phyloP scores from a whole-genome alignment of 1,140 invertebrate genomes.

The Macrotrachela quadricornifera region DNA sequence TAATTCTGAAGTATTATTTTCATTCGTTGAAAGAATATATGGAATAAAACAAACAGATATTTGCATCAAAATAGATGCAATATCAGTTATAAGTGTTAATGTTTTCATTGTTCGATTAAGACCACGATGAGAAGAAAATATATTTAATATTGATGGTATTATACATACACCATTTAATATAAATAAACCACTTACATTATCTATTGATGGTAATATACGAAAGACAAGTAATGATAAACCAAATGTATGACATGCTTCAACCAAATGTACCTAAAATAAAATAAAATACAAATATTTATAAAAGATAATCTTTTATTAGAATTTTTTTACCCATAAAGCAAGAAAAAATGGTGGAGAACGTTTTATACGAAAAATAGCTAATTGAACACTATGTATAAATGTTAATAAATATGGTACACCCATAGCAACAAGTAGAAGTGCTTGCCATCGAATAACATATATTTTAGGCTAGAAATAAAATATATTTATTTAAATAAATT shows the following conservation, averaged over 20 bases:
- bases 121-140: constrained; percentile 4
- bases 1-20: too few species aligned
- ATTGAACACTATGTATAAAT: background rate
- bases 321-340: background rate
- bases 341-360: background rate
- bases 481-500: background rate
- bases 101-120: constrained; percentile 1
- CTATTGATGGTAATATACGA: background rate
- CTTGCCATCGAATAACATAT: constrained; percentile 1
- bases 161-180: constrained; percentile 7
- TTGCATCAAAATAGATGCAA: constrained; percentile 1
- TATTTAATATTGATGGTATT: constrained; percentile 2
- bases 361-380: background rate
- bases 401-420: background rate
- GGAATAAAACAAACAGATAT: background rate
- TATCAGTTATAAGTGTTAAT: background rate
- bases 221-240: constrained; percentile 4
- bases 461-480: background rate
- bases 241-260: constrained; percentile 1
- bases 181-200: constrained; percentile 5
- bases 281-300: background rate
- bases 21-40: too few species aligned
- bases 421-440: background rate
- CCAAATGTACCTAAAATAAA: background rate
- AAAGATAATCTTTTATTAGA: background rate